Conservation (phyloP, 1,140 invertebrate species). For the Coptotermes formosanus region DNA sequence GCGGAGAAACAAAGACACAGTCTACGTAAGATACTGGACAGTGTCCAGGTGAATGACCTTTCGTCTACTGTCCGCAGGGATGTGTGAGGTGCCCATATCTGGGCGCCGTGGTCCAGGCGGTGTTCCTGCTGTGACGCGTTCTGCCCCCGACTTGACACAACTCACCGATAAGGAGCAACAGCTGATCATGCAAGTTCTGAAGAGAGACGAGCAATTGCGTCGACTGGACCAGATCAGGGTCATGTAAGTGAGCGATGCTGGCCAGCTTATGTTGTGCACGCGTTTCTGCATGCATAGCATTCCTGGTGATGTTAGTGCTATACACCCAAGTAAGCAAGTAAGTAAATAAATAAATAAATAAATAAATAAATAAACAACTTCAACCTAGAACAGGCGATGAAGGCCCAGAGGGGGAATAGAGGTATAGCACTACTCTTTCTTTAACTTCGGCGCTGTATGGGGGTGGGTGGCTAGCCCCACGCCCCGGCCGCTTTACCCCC, state of each 20-base stretch:
- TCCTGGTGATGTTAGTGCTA: neutral
- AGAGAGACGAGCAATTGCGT: slow-evolving; percentile 27
- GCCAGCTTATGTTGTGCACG: neutral
- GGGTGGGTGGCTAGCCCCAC: too few relatives aligned
- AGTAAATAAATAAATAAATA: neutral
- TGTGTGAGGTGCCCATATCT: neutral
- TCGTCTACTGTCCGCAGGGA: neutral
- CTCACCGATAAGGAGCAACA: slow-evolving; percentile 21
- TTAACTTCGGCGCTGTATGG: too few relatives aligned
- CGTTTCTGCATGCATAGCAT: neutral
- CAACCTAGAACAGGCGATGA: too few relatives aligned
- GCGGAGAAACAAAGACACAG: too few relatives aligned
- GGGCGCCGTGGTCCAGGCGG: neutral
- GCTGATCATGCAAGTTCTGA: slow-evolving; percentile 26
- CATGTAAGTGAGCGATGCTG: slow-evolving; percentile 17
- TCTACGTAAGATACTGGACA: too few relatives aligned
- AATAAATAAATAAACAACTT: neutral
- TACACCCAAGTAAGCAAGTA: neutral
- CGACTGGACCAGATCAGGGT: neutral
- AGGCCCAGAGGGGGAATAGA: too few relatives aligned
- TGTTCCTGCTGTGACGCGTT: neutral
- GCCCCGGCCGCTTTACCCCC: too few relatives aligned
- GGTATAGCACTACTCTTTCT: too few relatives aligned
- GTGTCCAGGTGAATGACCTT: too few relatives aligned
- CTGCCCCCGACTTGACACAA: neutral